Conservation (phyloP, 2,888 invertebrate genomes). For the Brenthis hecate region DNA sequence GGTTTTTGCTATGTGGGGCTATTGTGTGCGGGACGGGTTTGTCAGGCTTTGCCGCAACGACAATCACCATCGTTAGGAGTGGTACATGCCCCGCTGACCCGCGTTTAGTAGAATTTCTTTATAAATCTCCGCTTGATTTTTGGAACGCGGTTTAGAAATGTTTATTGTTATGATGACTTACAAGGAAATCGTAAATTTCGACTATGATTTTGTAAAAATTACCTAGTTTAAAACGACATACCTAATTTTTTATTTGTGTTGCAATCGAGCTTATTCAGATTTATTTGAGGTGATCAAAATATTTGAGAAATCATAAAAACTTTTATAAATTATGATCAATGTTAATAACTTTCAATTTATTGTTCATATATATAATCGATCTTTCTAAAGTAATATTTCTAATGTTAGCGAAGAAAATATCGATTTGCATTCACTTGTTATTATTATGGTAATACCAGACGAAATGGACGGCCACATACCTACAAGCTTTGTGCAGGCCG, state of each 20-base stretch:
- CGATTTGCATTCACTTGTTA: not conserved
- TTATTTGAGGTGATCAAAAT: not conserved
- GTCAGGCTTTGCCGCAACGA: slow-evolving; percentile 44
- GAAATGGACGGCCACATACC: not conserved
- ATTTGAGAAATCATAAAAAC: too few species aligned
- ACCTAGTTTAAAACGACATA: slow-evolving; percentile 10
- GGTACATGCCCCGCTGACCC: slow-evolving; percentile 54
- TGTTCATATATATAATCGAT: too few species aligned
- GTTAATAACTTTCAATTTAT: too few species aligned
- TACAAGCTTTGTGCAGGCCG: not conserved
- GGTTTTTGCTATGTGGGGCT: slow-evolving; percentile 24
- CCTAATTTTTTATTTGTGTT: not conserved
- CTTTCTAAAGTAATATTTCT: too few species aligned
- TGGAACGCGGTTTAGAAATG: slow-evolving; percentile 25
- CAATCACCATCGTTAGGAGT: slow-evolving; percentile 65
- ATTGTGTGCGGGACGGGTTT: slow-evolving; percentile 20
- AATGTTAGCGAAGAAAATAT: not conserved
- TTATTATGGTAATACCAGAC: not conserved
- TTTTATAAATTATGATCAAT: too few species aligned
- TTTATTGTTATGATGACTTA: slow-evolving; percentile 34
- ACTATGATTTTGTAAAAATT: slow-evolving; percentile 3
- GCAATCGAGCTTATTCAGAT: not conserved
- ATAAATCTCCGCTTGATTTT: slow-evolving; percentile 40
- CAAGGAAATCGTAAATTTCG: slow-evolving; percentile 23
- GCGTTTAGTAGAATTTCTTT: slow-evolving; percentile 48